phyloP scores from a whole-genome alignment of 92 coral and sea anemone species.

The Diadumene lineata region DNA sequence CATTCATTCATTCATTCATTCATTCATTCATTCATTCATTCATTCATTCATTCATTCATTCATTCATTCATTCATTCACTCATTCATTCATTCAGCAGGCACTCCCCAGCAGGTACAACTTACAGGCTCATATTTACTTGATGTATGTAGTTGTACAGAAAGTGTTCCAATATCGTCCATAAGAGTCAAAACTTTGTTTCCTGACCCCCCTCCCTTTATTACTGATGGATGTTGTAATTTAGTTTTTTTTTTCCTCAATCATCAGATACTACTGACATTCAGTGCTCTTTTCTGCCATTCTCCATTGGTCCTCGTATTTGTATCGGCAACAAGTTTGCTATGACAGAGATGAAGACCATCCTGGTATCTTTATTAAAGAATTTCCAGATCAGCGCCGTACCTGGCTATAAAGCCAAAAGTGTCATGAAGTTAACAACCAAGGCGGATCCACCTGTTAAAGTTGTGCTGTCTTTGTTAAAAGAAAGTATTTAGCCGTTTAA shows the following conservation, averaged over 20 bases:
- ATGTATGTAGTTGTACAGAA: too few relatives aligned
- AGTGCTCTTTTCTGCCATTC: constrained; percentile 62
- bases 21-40: too few relatives aligned
- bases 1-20: too few relatives aligned
- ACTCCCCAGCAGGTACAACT: too few relatives aligned
- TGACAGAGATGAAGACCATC: constrained; percentile 59
- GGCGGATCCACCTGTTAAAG: constrained; percentile 49
- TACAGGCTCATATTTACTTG: too few relatives aligned
- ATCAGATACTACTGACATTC: constrained; percentile 13
- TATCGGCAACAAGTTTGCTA: constrained; percentile 69
- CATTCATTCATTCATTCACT: too few relatives aligned
- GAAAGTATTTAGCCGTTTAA: background rate
- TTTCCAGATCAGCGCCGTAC: constrained; percentile 53
- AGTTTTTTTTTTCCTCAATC: background rate
- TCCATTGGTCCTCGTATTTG: constrained; percentile 72
- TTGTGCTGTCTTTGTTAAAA: constrained; percentile 1
- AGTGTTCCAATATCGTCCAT: too few relatives aligned
- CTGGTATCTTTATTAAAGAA: constrained; percentile 44
- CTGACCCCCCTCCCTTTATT: background rate
- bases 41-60: too few relatives aligned
- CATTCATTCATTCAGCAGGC: too few relatives aligned
- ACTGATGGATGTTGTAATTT: background rate
- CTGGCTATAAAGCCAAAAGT: constrained; percentile 51
- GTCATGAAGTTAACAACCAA: constrained; percentile 13
- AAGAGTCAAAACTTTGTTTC: background rate